phyloP scores from a whole-genome alignment of 2,113 vertebrate species.

The Rattus rattus region DNA sequence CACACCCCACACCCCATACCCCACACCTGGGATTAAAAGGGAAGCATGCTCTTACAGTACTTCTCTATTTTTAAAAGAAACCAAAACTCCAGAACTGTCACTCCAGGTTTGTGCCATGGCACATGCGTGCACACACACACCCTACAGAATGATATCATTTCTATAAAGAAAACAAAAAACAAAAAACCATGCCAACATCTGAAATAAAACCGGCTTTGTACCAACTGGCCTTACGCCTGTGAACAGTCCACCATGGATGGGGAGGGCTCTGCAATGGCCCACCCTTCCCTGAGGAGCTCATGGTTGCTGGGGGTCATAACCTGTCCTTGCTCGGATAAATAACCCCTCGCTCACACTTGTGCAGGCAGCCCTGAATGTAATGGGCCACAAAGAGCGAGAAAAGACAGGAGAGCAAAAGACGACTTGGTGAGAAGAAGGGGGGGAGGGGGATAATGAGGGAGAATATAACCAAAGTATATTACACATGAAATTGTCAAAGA shows the following conservation, averaged over 20 bases:
- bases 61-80: too few species aligned
- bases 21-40: too few species aligned
- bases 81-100: too few species aligned
- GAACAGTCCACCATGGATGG: not conserved
- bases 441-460: not conserved
- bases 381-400: not conserved
- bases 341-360: not conserved
- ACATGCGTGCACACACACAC: not conserved
- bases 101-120: not conserved
- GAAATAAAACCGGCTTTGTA: not conserved
- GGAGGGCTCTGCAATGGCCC: not conserved
- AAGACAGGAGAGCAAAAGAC: not conserved
- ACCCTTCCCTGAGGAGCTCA: not conserved
- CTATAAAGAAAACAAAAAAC: not conserved
- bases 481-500: not conserved
- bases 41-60: too few species aligned
- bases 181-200: not conserved
- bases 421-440: not conserved
- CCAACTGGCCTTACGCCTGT: not conserved
- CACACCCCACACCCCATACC: too few species aligned
- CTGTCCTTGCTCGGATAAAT: not conserved
- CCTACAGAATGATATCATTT: not conserved
- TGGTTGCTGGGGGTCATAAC: not conserved
- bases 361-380: not conserved
- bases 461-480: not conserved